phyloP scores from a whole-genome alignment of 2,888 invertebrate genomes.

The Syrphus vitripennis region DNA sequence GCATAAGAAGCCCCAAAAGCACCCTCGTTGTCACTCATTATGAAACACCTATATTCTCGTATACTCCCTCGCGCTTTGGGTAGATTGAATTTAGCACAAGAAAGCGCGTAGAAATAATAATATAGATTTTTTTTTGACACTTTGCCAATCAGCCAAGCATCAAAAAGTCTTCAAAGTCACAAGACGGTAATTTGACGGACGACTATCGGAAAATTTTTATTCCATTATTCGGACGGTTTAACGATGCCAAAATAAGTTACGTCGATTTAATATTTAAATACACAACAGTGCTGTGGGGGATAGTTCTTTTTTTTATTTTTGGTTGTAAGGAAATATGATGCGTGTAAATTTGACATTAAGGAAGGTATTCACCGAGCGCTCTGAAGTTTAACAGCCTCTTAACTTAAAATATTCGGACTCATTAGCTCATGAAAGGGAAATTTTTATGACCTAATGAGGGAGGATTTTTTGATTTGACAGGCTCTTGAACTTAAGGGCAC shows the following conservation, averaged over 20 bases:
- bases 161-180: slow-evolving; percentile 36
- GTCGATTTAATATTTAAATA: neutral
- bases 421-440: too few relatives aligned
- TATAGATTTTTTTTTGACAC: slow-evolving; percentile 23
- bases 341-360: too few relatives aligned
- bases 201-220: neutral
- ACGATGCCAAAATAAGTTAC: slow-evolving; percentile 18
- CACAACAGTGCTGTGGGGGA: neutral
- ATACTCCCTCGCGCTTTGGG: neutral
- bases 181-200: slow-evolving; percentile 31
- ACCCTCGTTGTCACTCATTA: neutral
- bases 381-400: too few relatives aligned
- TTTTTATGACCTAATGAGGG: too few relatives aligned
- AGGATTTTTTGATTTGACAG: too few relatives aligned
- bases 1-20: neutral
- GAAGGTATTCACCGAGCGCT: neutral
- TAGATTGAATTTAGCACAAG: slow-evolving; percentile 29
- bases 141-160: slow-evolving; percentile 25
- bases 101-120: slow-evolving; percentile 20
- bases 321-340: too few relatives aligned
- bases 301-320: too few relatives aligned
- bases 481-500: too few relatives aligned
- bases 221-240: slow-evolving; percentile 9
- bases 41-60: neutral
- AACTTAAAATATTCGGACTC: too few relatives aligned